These are phyloP conservation scores for Neomicropteryx cornuta DNA, from an alignment of 1,140 invertebrate genomes.

Conservation along the genomic window DNA sequence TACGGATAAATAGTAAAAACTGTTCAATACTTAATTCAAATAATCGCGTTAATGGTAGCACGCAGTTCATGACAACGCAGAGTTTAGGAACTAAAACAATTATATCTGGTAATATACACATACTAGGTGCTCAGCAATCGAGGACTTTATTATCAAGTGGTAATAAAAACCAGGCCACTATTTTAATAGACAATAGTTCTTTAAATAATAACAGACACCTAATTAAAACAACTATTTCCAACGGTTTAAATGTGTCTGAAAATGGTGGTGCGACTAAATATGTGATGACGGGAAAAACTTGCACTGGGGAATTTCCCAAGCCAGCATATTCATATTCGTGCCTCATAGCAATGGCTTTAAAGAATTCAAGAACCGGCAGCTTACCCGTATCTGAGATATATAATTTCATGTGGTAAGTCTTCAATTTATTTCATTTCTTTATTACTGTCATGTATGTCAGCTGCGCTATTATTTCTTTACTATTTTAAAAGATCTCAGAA, in stretches of 20 bases:
- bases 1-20: conserved; percentile 35
- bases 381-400: conserved; percentile 97
- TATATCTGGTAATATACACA: conserved; percentile 41
- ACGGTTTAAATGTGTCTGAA: conserved; percentile 29
- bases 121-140: conserved; percentile 37
- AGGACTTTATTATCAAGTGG: conserved; percentile 37
- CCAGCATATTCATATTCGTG: conserved; percentile 97
- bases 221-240: conserved; percentile 32
- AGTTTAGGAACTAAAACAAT: conserved; percentile 37
- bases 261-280: conserved; percentile 33
- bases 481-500: too few relatives aligned
- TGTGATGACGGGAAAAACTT: conserved; percentile 34
- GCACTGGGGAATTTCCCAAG: conserved; percentile 77
- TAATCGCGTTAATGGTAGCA: conserved; percentile 16
- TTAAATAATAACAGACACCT: conserved; percentile 35
- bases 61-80: conserved; percentile 26
- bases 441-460: too few relatives aligned
- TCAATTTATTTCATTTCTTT: conserved; percentile 1
- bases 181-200: conserved; percentile 36
- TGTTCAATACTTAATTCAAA: conserved; percentile 37
- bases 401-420: conserved; percentile 92
- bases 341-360: conserved; percentile 93
- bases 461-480: too few relatives aligned
- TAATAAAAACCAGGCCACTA: conserved; percentile 36
- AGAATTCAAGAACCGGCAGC: conserved; percentile 88